phyloP scores from a whole-genome alignment of 1,140 invertebrate genomes.

The Brachionus manjavacas region DNA sequence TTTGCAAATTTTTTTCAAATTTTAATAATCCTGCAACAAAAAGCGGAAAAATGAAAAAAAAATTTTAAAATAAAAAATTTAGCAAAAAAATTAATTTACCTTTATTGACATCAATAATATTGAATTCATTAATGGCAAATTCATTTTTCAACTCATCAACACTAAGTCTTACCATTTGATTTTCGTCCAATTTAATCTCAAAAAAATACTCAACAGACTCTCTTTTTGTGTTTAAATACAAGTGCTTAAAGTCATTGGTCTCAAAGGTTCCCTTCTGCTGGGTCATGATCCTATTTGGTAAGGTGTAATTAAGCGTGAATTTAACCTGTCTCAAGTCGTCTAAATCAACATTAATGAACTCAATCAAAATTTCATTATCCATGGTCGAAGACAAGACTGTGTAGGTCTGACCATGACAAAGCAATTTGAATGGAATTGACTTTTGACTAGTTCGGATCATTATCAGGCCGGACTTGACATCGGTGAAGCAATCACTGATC shows the following conservation, averaged over 20 bases:
- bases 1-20: too few relatives aligned
- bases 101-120: neutral
- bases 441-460: neutral
- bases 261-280: neutral
- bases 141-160: slow-evolving; percentile 33
- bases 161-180: neutral
- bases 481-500: slow-evolving; percentile 15
- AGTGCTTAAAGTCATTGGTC: slow-evolving; percentile 25
- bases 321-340: slow-evolving; percentile 6
- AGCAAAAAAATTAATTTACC: too few relatives aligned
- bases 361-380: slow-evolving; percentile 25
- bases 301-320: slow-evolving; percentile 5
- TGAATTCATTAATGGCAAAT: slow-evolving; percentile 13
- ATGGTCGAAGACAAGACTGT: slow-evolving; percentile 1
- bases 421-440: slow-evolving; percentile 9
- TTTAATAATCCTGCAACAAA: too few relatives aligned
- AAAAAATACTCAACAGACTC: slow-evolving; percentile 8
- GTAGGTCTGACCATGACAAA: slow-evolving; percentile 14
- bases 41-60: too few relatives aligned
- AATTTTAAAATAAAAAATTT: too few relatives aligned
- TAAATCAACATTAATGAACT: slow-evolving; percentile 19
- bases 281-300: neutral
- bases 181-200: neutral
- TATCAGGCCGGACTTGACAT: slow-evolving; percentile 5
- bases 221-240: neutral